A percentile compares a stretch with the other conserved stretches of the same genome.
phyloP scores from a whole-genome alignment of 64 coral and sea anemone genomes.

The Stichodactyla helianthus region DNA sequence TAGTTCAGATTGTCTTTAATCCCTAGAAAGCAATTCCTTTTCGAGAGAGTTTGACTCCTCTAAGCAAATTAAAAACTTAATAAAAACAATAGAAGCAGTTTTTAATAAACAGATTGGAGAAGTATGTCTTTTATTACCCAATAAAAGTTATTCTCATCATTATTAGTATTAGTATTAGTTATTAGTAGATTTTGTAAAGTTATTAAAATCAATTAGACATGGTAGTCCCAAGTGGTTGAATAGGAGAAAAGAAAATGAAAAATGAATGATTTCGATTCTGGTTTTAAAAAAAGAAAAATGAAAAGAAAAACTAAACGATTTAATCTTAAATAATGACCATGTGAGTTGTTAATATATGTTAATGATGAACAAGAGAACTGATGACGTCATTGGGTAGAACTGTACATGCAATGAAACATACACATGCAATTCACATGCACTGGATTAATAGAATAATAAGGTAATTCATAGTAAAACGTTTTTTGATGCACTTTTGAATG shows the following conservation, averaged over 20 bases:
- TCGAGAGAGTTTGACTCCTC: background rate
- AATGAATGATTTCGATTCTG: background rate
- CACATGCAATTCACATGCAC: too few species aligned
- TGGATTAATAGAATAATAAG: background rate
- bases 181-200: too few species aligned
- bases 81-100: too few species aligned
- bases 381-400: background rate
- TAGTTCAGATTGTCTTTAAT: background rate
- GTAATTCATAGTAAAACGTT: background rate
- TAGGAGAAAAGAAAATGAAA: background rate
- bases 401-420: background rate
- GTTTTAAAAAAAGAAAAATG: background rate
- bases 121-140: too few species aligned
- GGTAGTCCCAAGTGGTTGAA: background rate
- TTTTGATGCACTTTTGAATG: too few species aligned
- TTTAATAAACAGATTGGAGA: background rate
- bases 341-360: background rate
- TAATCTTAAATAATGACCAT: background rate
- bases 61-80: background rate
- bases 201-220: background rate
- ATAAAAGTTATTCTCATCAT: too few species aligned
- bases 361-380: slow-evolving; percentile 5
- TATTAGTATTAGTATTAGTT: too few species aligned
- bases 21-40: background rate
- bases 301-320: background rate